Base-by-base conservation (phyloP, 2,797 vertebrate species). In the Miichthys miiuy region DNA sequence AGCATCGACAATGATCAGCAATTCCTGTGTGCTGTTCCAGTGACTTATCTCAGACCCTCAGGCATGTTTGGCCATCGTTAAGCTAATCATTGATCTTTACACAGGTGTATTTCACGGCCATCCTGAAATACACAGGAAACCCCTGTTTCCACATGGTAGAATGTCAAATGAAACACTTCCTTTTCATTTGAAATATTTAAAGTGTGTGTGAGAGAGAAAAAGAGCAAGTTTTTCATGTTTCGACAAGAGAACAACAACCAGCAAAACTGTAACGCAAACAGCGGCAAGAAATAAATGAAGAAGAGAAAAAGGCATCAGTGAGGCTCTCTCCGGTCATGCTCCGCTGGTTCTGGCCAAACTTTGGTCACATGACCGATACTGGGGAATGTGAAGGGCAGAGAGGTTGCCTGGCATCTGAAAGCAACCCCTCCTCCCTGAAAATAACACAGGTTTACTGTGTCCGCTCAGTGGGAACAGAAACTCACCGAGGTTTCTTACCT, bases 311-410 rank as follows among this genome's bases (percentile, higher is more conserved):
- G 46, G 44, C 20, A 14, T 71, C 67, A 71, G 69, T 71, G 78
- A 84, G 73, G 30, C 30, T 77, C 57, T 73, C 25, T 44, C 8
- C 34, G 51, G 82, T 87, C 81, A 75, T 25, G 87, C 84, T 88
- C 82, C 1, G 63, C 71, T 80, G 60, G 56, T 62, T 83, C 60
- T 44, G 85, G 75, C 63, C 79, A 89, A 90, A 79, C 74, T 57
- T n/a, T 63, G 79, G 67, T 90, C 94, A 96, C 89, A 60, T 95
- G 94, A 94, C 93, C 91, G 93, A 96, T 88, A 96, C 94, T 87
- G 85, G 89, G 89, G 87, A 89, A 89, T 87, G 87, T 87, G 88
- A 92, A 88, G 88, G 90, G 78, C 83, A 88, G 78, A 65, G 72
- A 86, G 78, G 90, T 88, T 92, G 77, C 82, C 82, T 83, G 83